Base-by-base conservation (phyloP, 2,113 vertebrate genomes). In the Bucco capensis region DNA sequence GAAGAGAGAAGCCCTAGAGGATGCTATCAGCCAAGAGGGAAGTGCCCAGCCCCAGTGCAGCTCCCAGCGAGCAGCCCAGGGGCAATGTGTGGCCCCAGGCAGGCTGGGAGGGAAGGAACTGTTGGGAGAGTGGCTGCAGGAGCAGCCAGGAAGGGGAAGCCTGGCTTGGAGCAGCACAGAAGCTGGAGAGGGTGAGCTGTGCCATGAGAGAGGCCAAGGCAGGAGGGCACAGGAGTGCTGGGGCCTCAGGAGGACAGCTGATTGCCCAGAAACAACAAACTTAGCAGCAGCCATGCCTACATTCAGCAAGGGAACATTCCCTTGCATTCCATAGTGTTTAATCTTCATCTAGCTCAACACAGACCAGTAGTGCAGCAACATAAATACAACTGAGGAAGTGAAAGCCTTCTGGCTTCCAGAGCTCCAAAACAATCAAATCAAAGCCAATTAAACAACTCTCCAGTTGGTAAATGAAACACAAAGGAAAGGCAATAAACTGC, bases 251-350 rank as follows among this genome's bases (percentile, higher is more conserved):
- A 75, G 64, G 23, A 16, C 38, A 92, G 54, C 70, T 5, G 57
- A 87, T 44, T 10, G 50, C 84, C 72, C 83, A 38, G 71, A 23
- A 47, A 75, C n/a, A 89, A 91, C 8, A 83, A 91, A 95, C 78
- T 35, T 4, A 77, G 85, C 87, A 89, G 91, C 82, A 95, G 91
- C 74, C 92, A 86, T 0, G 31, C 60, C 79, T 91, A 92, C 96
- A 83, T 92, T 95, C 49, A 30, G 42, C 6, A 12, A 89, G 89
- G 93, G 73, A 70, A 83, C 5, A 0, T 28, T 16, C 86, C 92
- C 92, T 72, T 85, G 37, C 94, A 40, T 96, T 97, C 94, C 92
- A 95, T 83, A 97, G 92, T 94, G 93, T 97, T 98, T 97, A 97
- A 98, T 97, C 91, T 95, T 96, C 86, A 86, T 82, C 90, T 92